Evolutionary conservation across 2,888 invertebrate genomes (phyloP), one percentile per base, ranked within the genome.

Genomic region (Cheilosia scutellata): DNA sequence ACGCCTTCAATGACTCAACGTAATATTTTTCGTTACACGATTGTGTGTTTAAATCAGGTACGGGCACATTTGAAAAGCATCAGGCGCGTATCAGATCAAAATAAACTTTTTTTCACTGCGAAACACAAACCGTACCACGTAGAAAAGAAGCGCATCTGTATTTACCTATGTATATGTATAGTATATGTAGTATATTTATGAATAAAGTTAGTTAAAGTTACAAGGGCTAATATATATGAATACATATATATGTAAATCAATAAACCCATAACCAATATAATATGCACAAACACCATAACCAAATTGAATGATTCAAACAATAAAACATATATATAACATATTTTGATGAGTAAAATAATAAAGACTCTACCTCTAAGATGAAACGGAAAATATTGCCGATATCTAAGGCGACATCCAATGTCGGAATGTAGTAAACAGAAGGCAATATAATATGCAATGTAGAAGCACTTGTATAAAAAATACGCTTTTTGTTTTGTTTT

Each of bases 301-400:
- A 74, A 76, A 55, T 27, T 5, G 57, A 25, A 27, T 29, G 16
- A 75, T 55, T 75, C 70, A 77, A 20, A 70, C 33, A 62, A 49
- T 76, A 70, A 47, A 65, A 66, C 47, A 82, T 47, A 51, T 60
- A 40, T 60, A 68, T 42, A 31, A 33, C 9, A 68, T 51, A 33
- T 65, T 37, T 66, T 72, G 49, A 86, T 72, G 58, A 77, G 63
- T 44, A 57, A 66, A 40, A 77, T 42, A 70, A 66, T 42, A 66
- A 63, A 44, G 49, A 84, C 80, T 84, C 84, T 86, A 86, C 86
- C 86, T 86, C 86, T 66, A 72, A 79, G 82, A 84, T 76, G 77
- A 86, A 87, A 88, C 75, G 66, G 77, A 88, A 87, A 88, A 74
- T 51, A 93, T 86, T 62, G 93, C 92, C 25, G 93, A 68, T 77